Conservation (phyloP, 2,888 invertebrate species). For the Metopia argyrocephala region DNA sequence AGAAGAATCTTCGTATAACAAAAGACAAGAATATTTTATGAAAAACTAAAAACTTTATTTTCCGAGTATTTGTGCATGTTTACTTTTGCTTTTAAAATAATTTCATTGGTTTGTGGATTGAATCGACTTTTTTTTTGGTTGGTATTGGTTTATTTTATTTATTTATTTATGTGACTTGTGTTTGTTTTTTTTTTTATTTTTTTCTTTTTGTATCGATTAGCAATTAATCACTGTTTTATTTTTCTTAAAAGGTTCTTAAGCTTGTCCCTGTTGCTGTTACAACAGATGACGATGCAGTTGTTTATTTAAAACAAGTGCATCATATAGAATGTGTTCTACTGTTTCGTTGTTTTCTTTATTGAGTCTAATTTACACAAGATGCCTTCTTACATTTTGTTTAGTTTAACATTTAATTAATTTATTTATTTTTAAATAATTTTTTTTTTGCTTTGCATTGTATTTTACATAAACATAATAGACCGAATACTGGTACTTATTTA, state of each 20-base stretch:
- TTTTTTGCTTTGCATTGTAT: neutral
- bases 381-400: neutral
- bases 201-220: slow-evolving; percentile 68
- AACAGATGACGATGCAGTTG: slow-evolving; percentile 3
- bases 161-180: no score
- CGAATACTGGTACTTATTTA: neutral
- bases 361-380: neutral
- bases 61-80: no score
- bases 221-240: slow-evolving; percentile 70
- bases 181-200: no score
- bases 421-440: neutral
- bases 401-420: neutral
- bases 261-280: slow-evolving; percentile 8
- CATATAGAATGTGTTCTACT: slow-evolving; percentile 23
- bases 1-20: no score
- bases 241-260: neutral
- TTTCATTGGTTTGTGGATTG: no score
- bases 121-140: no score
- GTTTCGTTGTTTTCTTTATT: neutral
- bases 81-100: no score
- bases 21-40: no score
- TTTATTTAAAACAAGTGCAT: slow-evolving; percentile 27
- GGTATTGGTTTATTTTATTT: no score
- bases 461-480: neutral
- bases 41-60: no score